Evolutionary conservation across 2,888 invertebrate species (phyloP).

Genomic region (Macrophya alboannulata): DNA sequence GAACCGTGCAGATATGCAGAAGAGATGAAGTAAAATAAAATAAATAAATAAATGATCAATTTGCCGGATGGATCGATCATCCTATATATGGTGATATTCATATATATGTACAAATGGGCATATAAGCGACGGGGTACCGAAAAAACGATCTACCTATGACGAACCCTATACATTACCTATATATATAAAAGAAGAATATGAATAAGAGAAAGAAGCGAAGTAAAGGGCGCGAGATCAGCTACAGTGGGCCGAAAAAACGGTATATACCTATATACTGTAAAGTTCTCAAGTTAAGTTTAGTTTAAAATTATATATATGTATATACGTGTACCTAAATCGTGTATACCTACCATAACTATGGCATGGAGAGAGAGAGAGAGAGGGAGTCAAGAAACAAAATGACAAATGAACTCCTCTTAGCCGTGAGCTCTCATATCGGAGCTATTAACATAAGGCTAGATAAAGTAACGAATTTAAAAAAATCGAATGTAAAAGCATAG

Average conservation of each 20-base stretch:
- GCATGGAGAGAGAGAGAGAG: background rate
- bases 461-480: constrained; percentile 79
- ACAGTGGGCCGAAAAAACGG: background rate
- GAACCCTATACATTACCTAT: background rate
- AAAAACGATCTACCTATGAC: background rate
- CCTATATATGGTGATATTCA: background rate
- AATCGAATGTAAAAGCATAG: constrained; percentile 79
- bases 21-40: too few relatives aligned
- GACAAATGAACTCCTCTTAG: constrained; percentile 79
- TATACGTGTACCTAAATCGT: too few relatives aligned
- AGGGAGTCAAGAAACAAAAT: constrained; percentile 62
- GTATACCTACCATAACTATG: background rate
- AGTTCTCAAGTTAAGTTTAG: background rate
- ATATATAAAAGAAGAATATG: background rate
- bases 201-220: background rate
- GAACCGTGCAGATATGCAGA: too few relatives aligned
- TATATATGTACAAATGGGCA: background rate
- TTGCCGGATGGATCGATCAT: background rate
- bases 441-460: constrained; percentile 75
- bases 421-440: constrained; percentile 70
- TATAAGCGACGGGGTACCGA: background rate
- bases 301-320: background rate
- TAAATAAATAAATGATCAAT: too few relatives aligned
- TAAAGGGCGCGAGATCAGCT: background rate
- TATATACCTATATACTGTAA: too few relatives aligned